A percentile compares a stretch with the other conserved stretches of the same genome.
Evolutionary conservation across 1,140 invertebrate genomes (phyloP).

Genomic region (Lordiphosa stackelbergi): DNA sequence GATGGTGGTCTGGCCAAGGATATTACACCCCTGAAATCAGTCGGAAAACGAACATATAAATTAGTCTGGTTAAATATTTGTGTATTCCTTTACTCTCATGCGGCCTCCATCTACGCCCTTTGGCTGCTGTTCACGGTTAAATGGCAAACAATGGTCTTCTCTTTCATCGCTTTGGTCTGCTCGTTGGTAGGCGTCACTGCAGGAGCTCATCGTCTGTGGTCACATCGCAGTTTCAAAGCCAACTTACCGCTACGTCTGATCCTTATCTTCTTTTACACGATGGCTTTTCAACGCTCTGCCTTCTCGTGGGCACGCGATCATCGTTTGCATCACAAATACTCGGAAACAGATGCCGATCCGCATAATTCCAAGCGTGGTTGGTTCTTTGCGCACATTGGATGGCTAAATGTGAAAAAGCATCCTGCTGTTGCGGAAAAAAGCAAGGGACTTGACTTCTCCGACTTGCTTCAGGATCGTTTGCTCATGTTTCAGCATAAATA

Average conservation of each 20-base stretch:
- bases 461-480: constrained; percentile 82
- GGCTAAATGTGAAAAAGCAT: constrained; percentile 79
- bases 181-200: constrained; percentile 82
- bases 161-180: neutral
- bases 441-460: constrained; percentile 81
- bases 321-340: constrained; percentile 7
- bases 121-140: constrained; percentile 3
- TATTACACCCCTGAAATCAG: neutral
- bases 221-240: constrained; percentile 88
- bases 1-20: constrained; percentile 3
- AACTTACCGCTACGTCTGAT: constrained; percentile 82
- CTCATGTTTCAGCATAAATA: constrained; percentile 82
- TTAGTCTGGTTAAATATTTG: neutral
- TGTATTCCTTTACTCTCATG: neutral
- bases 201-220: constrained; percentile 91
- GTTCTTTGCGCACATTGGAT: constrained; percentile 81
- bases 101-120: neutral
- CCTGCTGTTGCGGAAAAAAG: constrained; percentile 81
- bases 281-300: constrained; percentile 77
- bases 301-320: constrained; percentile 66
- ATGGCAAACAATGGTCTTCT: constrained; percentile 9
- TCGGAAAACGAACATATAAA: constrained; percentile 1
- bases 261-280: constrained; percentile 68
- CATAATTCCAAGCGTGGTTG: constrained; percentile 81
- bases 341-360: constrained; percentile 78